A percentile compares a stretch with the other conserved stretches of the same genome.
phyloP scores from a whole-genome alignment of 2,113 vertebrate genomes.

The Dromaius novaehollandiae region DNA sequence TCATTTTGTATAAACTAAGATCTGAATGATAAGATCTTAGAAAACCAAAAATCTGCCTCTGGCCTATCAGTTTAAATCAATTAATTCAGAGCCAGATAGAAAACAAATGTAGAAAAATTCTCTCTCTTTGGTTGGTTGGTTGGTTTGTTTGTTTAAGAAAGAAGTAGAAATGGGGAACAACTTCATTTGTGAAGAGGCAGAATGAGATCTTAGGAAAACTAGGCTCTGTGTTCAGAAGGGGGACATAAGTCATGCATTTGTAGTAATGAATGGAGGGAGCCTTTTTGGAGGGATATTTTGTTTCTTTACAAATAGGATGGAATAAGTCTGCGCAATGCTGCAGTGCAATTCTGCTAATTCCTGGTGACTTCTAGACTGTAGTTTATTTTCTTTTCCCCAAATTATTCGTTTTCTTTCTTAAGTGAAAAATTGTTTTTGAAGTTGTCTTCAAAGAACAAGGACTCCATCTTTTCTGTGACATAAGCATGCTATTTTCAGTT shows the following conservation, averaged over 20 bases:
- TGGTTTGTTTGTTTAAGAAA: background rate
- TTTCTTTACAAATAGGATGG: background rate
- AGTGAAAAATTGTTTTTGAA: background rate
- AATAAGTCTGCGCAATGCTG: background rate
- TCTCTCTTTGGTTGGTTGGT: background rate
- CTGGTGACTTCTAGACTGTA: background rate
- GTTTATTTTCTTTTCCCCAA: background rate
- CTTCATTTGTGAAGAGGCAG: background rate
- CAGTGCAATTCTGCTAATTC: background rate
- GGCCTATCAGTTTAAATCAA: background rate
- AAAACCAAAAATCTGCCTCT: conserved; percentile 11
- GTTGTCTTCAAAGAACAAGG: background rate
- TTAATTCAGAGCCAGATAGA: background rate
- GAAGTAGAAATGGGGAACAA: background rate
- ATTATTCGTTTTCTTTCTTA: background rate
- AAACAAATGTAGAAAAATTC: background rate
- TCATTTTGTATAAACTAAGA: background rate
- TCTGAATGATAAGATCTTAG: background rate
- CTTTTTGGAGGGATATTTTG: background rate
- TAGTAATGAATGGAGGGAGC: background rate
- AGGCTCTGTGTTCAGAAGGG: background rate
- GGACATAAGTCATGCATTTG: background rate
- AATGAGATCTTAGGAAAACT: background rate
- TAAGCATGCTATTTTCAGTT: background rate
- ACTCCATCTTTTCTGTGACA: background rate